Percentiles rank a stretch among this genome's conserved stretches.
phyloP scores from a whole-genome alignment of 2,113 vertebrate genomes.

The Tautogolabrus adspersus region DNA sequence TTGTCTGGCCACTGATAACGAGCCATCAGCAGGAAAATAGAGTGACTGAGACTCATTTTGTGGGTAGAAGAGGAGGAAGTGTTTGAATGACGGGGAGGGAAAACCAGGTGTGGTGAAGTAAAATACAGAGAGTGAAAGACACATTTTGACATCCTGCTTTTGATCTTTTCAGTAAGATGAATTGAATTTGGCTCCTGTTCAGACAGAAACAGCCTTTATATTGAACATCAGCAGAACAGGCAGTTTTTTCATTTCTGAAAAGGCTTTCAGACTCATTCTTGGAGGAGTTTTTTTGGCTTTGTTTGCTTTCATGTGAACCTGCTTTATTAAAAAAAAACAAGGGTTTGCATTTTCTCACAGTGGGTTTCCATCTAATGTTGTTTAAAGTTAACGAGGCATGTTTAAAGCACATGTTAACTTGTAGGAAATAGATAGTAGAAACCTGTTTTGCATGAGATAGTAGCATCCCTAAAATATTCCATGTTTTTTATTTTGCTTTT shows the following conservation, averaged over 20 bases:
- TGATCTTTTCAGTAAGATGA: constrained; percentile 19
- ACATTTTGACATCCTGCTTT: constrained; percentile 23
- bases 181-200: constrained; percentile 6
- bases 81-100: not conserved
- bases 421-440: not conserved
- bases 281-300: not conserved
- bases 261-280: not conserved
- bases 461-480: too few relatives aligned
- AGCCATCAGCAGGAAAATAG: not conserved
- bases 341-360: not conserved
- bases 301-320: not conserved
- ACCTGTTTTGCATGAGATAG: not conserved
- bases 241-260: not conserved
- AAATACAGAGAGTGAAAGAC: not conserved
- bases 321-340: not conserved
- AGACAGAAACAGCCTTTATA: not conserved
- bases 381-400: not conserved
- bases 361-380: not conserved
- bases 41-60: too few relatives aligned
- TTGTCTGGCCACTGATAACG: not conserved
- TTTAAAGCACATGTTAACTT: not conserved
- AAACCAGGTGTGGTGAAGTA: not conserved
- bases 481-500: not conserved
- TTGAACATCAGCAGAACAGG: not conserved
- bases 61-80: too few relatives aligned